Percentiles rank a stretch among this genome's conserved stretches.
These are phyloP conservation scores for Ochotona curzoniae DNA, from an alignment of 2,113 vertebrate genomes.

Conservation along the genomic window DNA sequence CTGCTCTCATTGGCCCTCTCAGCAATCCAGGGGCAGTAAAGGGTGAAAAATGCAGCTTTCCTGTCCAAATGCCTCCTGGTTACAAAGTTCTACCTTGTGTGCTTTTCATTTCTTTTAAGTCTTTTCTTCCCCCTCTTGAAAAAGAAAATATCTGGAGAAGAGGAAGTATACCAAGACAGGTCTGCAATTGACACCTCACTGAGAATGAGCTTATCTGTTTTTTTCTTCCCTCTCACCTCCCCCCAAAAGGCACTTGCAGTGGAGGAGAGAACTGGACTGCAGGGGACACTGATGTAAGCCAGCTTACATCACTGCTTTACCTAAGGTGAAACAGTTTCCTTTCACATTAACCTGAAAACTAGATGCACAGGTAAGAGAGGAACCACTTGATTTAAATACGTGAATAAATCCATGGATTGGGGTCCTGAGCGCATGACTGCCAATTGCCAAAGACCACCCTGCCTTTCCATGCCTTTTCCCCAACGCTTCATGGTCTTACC, in stretches of 20 bases:
- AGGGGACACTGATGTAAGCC: neutral
- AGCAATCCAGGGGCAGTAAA: rapidly evolving
- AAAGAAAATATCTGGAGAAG: neutral
- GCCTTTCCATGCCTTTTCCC: neutral
- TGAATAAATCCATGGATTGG: neutral
- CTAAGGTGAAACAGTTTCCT: neutral
- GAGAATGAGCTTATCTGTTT: slow-evolving; percentile 28
- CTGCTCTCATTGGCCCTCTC: neutral
- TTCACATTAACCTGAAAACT: neutral
- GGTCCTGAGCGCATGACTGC: neutral
- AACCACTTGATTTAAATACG: neutral
- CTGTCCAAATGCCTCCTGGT: neutral
- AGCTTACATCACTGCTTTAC: neutral
- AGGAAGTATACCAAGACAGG: neutral
- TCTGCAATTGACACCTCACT: slow-evolving; percentile 6
- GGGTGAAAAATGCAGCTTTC: neutral
- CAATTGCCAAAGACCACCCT: neutral
- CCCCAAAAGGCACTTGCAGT: neutral
- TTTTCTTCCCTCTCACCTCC: neutral
- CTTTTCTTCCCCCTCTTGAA: neutral
- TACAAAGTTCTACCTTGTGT: neutral
- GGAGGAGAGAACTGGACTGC: neutral
- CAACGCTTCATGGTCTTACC: neutral
- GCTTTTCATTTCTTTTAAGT: neutral
- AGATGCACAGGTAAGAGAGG: neutral